Base-by-base conservation (phyloP, 2,888 invertebrate genomes). In the Tiliacea aurago region DNA sequence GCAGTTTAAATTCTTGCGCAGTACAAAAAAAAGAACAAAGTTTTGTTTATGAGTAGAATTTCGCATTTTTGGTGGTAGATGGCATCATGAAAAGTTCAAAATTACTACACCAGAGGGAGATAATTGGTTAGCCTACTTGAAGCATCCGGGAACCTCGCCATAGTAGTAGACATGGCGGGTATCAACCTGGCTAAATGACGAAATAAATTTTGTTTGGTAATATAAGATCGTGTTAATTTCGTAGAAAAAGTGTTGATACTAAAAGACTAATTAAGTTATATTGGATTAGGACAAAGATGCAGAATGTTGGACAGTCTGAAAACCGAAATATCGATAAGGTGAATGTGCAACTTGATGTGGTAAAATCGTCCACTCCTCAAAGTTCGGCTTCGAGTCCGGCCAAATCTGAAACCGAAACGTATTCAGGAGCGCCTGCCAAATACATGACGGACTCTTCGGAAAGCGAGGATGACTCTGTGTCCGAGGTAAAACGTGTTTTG, bases 401-500 rank as follows among this genome's bases (percentile, higher is more conserved):
- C 94, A 98, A 98, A 97, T 98, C 98, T 94, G 98, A 98, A 97
- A 98, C 98, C 94, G 98, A 98, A 97, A 98, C 98, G 94, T 98
- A 97, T 97, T 97, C 98, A 93, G 98, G 98, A 96, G 96, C 97
- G 94, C 98, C 98, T 94, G 98, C 98, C 93, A 98, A 98, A 97
- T 98, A 98, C 97, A 98, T 98, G 97, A 98, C 98, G 96, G 99
- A 99, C 97, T 98, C 99, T 95, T 99, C 99, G 92, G 99, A 98
- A 97, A 99, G 99, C 95, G 99, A 99, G 96, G 99, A 99, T 96
- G 99, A 99, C 95, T 99, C 99, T 96, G 98, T 98, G 95, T 99
- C 99, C 92, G 99, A 99, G 98, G 99, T 99, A 98, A 97, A 96
- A 96, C 95, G 96, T 96, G 96, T 96, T 96, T 96, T 96, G 96